Base-by-base conservation (phyloP, 2,888 invertebrate genomes). In the Harmothoe impar region DNA sequence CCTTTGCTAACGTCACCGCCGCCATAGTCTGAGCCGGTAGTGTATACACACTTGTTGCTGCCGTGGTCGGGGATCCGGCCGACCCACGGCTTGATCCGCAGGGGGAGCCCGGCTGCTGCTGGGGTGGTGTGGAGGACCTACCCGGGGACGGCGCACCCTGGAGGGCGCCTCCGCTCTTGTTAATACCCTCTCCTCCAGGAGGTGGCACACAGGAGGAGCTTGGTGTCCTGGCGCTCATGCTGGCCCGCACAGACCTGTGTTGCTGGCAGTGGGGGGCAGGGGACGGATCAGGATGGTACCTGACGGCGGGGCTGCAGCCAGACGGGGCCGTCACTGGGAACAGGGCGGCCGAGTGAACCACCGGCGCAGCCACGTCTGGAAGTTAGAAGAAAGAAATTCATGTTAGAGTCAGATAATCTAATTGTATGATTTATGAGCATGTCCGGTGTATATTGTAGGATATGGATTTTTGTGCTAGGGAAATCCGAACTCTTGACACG, bases 191-290 rank as follows among this genome's bases (percentile, higher is more conserved):
- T 23, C 5, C 62, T 25, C 29, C 43, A 31, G 77, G n/a, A 7
- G 77, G 3, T 25, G 77, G 77, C 12, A 29, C 5, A 5, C n/a
- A 7, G 77, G 77, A n/a, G 43, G 43, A 43, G 29, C n/a, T 25
- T 15, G 77, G 77, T 15, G 77, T 77, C 1, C 31, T 33, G 81
- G 81, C 81, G 43, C 35, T 81, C 81, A 81, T 81, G 81, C 35
- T 81, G 33, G 0, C 81, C 17, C 7, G 29, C 31, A 29, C 25
- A 17, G 77, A 3, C 77, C n/a, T 5, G 17, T 5, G 77, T 25
- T 25, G 62, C 5, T 25, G 77, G 77, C 77, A 10, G 77, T 25
- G 29, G 31, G 68, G 17, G 68, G 77, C 17, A 7, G 77, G 5
- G 77, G 77, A 25, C 77, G 29, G 77, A 29, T 25, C 29, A 31